These are phyloP conservation scores for Osmerus eperlanus DNA, from an alignment of 2,113 vertebrate genomes.

Conservation along the genomic window DNA sequence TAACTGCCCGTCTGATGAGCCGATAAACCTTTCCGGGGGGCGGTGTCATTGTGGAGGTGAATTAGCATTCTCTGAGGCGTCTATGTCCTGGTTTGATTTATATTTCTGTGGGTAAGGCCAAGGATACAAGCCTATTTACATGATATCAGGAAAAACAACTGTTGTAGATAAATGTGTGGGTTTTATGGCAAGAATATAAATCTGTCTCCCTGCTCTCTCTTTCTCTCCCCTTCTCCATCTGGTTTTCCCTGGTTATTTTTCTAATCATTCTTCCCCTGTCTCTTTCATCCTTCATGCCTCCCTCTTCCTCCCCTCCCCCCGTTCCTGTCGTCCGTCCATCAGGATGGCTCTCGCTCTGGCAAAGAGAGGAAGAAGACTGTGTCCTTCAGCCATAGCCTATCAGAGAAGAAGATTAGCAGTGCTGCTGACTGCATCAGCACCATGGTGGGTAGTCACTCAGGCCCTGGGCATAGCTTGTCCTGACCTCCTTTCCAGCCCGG, in stretches of 20 bases:
- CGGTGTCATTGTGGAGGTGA: slow-evolving; percentile 27
- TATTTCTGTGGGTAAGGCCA: slow-evolving; percentile 49
- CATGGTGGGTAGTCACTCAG: slow-evolving; percentile 73
- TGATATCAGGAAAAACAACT: slow-evolving; percentile 48
- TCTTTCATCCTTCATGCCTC: background rate
- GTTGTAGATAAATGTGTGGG: slow-evolving; percentile 35
- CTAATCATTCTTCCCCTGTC: slow-evolving; percentile 20
- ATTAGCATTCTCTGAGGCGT: slow-evolving; percentile 43
- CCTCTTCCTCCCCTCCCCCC: background rate
- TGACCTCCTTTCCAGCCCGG: too few relatives aligned
- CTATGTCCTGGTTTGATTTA: slow-evolving; percentile 60
- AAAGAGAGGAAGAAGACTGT: slow-evolving; percentile 94
- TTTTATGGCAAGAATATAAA: background rate
- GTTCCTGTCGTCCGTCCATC: background rate
- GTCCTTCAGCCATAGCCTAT: slow-evolving; percentile 91
- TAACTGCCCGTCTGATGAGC: slow-evolving; percentile 43
- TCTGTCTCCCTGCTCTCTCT: slow-evolving; percentile 12
- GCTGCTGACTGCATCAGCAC: slow-evolving; percentile 89
- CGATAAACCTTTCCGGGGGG: slow-evolving; percentile 46
- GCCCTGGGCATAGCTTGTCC: too few relatives aligned
- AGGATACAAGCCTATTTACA: slow-evolving; percentile 56
- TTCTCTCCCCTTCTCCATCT: slow-evolving; percentile 5
- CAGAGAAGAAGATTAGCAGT: slow-evolving; percentile 92
- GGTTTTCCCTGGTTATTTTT: background rate
- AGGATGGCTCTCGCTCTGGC: slow-evolving; percentile 89